These are phyloP conservation scores for Leptodactylus fuscus DNA, from an alignment of 2,113 vertebrate genomes.

Conservation along the genomic window DNA sequence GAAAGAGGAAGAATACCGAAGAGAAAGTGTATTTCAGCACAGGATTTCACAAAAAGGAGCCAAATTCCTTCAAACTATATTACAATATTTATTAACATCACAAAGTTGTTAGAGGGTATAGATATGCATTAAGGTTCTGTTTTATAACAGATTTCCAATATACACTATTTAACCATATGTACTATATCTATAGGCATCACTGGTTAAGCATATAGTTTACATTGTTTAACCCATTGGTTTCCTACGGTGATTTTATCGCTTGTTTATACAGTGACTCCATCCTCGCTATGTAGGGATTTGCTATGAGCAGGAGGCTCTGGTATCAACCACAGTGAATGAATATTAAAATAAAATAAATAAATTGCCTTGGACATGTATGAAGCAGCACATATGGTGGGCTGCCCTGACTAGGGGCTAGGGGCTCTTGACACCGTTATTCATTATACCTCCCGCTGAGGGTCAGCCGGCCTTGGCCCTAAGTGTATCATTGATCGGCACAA, in stretches of 20 bases:
- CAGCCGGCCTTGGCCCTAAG: neutral
- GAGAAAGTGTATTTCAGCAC: too few species aligned
- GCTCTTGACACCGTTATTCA: conserved; percentile 14
- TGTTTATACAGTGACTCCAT: neutral
- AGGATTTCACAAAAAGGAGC: too few species aligned
- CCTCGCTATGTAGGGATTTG: neutral
- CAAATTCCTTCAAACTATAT: too few species aligned
- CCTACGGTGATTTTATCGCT: neutral
- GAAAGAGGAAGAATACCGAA: too few species aligned
- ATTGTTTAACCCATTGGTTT: neutral
- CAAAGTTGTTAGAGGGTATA: too few species aligned
- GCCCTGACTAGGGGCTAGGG: neutral
- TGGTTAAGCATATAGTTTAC: neutral
- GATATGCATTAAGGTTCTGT: neutral
- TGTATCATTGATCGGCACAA: conserved; percentile 15
- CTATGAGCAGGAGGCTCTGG: neutral
- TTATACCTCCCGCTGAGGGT: neutral
- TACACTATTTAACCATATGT: neutral
- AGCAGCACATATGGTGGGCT: conserved; percentile 5
- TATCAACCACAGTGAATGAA: conserved; percentile 10
- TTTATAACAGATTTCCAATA: neutral
- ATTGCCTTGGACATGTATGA: conserved; percentile 4
- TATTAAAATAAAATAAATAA: conserved; percentile 16
- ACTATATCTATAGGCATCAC: neutral
- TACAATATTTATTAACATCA: too few species aligned